A percentile compares a stretch with the other conserved stretches of the same genome.
These are phyloP conservation scores for Allacma fusca DNA, from an alignment of 2,888 invertebrate species.

Conservation along the genomic window DNA sequence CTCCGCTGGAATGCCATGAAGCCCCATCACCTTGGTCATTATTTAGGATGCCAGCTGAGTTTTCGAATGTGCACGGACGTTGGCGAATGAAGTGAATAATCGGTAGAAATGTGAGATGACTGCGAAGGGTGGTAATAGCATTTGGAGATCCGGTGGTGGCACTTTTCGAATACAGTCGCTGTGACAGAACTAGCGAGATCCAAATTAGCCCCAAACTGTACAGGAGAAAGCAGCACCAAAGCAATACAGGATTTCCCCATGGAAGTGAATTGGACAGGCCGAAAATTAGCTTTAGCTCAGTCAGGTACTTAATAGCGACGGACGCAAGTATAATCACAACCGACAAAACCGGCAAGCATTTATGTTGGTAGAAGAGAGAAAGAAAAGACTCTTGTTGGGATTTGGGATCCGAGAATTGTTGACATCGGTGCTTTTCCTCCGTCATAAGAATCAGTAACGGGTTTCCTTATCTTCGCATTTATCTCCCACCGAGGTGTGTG, in stretches of 20 bases:
- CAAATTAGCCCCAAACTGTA: constrained; percentile 28
- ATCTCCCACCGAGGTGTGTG: constrained; percentile 15
- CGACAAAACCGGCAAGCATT: constrained; percentile 29
- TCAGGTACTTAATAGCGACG: constrained; percentile 41
- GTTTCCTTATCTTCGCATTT: constrained; percentile 18
- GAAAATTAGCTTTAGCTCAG: constrained; percentile 30
- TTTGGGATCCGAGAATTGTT: neutral
- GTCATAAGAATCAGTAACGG: constrained; percentile 21
- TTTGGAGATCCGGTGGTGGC: constrained; percentile 10
- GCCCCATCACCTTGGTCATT: constrained; percentile 8
- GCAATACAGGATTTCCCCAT: constrained; percentile 27
- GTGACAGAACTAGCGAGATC: constrained; percentile 22
- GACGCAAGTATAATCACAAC: constrained; percentile 38
- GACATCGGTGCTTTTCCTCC: constrained; percentile 21
- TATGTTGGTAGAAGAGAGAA: constrained; percentile 23
- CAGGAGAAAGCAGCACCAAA: constrained; percentile 35
- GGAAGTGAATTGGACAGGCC: constrained; percentile 32
- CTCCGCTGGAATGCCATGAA: constrained; percentile 31
- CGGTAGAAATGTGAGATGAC: constrained; percentile 59
- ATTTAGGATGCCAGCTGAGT: constrained; percentile 30
- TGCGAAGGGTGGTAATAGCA: constrained; percentile 51
- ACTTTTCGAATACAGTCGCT: neutral
- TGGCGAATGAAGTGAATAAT: constrained; percentile 56
- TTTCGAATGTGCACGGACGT: neutral
- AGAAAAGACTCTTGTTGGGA: constrained; percentile 9